Evolutionary conservation across 2,888 invertebrate species (phyloP), one percentile per base, ranked within the genome.

Genomic region (Hydroisotoma schaefferi): DNA sequence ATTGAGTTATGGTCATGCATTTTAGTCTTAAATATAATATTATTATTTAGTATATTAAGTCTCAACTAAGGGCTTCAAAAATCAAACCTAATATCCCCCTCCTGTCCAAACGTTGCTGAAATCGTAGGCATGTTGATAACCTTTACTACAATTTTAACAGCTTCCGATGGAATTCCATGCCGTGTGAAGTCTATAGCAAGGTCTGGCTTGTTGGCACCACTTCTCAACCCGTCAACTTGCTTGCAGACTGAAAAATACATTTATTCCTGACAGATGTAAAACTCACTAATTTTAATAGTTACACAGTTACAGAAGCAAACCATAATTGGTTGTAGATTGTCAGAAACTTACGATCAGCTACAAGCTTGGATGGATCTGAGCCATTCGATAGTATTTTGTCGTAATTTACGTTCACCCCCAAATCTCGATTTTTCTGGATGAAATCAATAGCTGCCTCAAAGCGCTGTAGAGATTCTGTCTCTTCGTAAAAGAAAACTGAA

Each of bases 61-160:
- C 12, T 43, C 6, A 40, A 52, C 22, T 18, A 6, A 52, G 15
- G 37, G 6, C 15, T 52, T 18, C 6, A n/a, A n/a, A n/a, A n/a
- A n/a, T n/a, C n/a, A 48, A 59, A 74, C 75, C 74, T 68, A 29
- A 92, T 78, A 77, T 92, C 92, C 0, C 88, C 90, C 43, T 84
- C 83, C 76, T 90, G 89, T 0, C 93, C 93, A 74, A 87, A 92
- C 6, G 91, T 90, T 0, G 87, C 87, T 60, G 88, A 87, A 47
- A 93, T 81, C 1, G 92, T 93, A 0, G 93, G 92, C 68, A 92
- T 75, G 0, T 84, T 87, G 57, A 93, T 76, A 1, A 89, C 87
- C 20, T 86, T 83, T 2, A 88, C 86, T 75, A 93, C 87, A 0
- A 89, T 87, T 77, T 91, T 90, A 2, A 90, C 87, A 0, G 88